These are phyloP conservation scores for Pocillopora damicornis DNA, from an alignment of 64 coral and sea anemone genomes.

Conservation along the genomic window DNA sequence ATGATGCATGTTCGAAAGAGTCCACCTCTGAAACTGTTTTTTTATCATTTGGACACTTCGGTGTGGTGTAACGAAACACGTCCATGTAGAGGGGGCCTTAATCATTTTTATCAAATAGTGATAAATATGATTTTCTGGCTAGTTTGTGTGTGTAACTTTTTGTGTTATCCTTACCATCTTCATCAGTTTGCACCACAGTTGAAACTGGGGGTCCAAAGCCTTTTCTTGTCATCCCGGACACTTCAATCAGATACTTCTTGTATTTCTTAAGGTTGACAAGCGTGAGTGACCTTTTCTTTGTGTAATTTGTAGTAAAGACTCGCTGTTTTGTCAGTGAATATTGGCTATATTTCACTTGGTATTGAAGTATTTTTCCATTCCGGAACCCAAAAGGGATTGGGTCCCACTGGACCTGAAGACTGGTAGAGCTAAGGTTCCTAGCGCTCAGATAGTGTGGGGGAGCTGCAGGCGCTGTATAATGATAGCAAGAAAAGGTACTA, in stretches of 20 bases:
- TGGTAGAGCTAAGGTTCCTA: constrained; percentile 19
- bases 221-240: neutral
- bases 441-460: constrained; percentile 8
- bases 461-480: neutral
- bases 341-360: neutral
- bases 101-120: too few relatives aligned
- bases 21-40: too few relatives aligned
- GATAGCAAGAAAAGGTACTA: neutral
- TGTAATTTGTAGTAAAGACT: neutral
- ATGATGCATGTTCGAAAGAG: too few relatives aligned
- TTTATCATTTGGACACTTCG: too few relatives aligned
- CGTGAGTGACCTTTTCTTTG: neutral
- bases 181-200: neutral
- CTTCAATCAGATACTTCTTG: neutral
- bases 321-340: neutral
- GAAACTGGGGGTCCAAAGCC: neutral
- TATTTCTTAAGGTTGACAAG: neutral
- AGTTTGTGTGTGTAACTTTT: too few relatives aligned
- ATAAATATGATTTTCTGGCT: too few relatives aligned
- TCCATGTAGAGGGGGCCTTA: too few relatives aligned
- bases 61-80: too few relatives aligned
- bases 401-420: neutral
- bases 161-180: constrained; percentile 4
- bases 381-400: neutral
- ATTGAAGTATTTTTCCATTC: constrained; percentile 18